Base-by-base conservation (phyloP, 2,797 vertebrate genomes). In the Leptoclinus maculatus region DNA sequence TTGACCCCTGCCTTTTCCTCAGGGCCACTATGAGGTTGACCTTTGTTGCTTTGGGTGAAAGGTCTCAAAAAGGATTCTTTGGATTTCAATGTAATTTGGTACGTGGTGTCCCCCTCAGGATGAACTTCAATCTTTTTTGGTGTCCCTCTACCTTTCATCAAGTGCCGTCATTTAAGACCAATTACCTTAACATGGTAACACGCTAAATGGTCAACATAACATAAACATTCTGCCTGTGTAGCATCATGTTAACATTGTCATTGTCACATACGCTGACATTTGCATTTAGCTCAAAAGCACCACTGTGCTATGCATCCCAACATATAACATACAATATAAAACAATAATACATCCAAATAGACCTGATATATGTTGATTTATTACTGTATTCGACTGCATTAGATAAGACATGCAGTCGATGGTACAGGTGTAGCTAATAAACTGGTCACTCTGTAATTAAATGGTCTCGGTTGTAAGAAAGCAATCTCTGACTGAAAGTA, bases 401-500 rank as follows among this genome's bases (percentile, higher is more conserved):
- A 34, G 19, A 56, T 62, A 27, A 23, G 21, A 71, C 32, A 39
- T 16, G 13, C 25, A 74, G 45, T n/a, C 49, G 56, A 81, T 38
- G 34, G 14, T 47, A 25, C 8, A 69, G 36, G 7, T 73, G 7
- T 10, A 47, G 38, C 36, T 32, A 53, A 74, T 64, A 60, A 36
- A 70, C 23, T 70, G 38, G 65, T 45, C 32, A 69, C 41, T 58
- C 2, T 51, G 25, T 64, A 76, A 79, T 79, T 71, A 71, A n/a
- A 74, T 60, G 39, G 63, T 41, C 70, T 84, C 83, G 78, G 80
- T 85, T 78, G 63, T 81, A 78, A 80, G 56, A 91, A 84, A 70
- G 80, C 56, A 88, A 79, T 86, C 38, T 85, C 23, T 45, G 57
- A 59, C 79, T 85, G 83, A 91, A 85, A 87, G 88, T 71, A 74